Evolutionary conservation across 2,888 invertebrate species (phyloP).

Genomic region (Hyposoter dolosus): DNA sequence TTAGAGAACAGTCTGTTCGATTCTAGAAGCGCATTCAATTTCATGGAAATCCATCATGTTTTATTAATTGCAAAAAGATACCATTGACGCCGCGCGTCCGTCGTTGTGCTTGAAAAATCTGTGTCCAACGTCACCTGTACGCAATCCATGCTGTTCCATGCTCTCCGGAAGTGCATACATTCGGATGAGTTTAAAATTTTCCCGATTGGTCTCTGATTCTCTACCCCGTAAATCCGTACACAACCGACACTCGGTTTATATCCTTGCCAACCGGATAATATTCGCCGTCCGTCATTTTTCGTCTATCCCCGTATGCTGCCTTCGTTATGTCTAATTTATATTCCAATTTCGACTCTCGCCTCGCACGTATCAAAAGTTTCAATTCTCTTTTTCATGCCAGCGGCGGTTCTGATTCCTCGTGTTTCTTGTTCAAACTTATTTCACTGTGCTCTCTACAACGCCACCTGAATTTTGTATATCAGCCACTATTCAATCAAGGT

Average conservation of each 20-base stretch:
- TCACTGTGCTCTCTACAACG: slow-evolving; percentile 8
- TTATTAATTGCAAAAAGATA: background rate
- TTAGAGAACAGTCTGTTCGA: background rate
- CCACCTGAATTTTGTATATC: slow-evolving; percentile 74
- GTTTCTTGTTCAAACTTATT: slow-evolving; percentile 45
- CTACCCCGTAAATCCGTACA: background rate
- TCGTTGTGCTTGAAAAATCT: background rate
- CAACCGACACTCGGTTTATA: background rate
- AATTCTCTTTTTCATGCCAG: slow-evolving; percentile 66
- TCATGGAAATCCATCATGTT: background rate
- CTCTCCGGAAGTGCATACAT: slow-evolving; percentile 3
- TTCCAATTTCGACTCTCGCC: slow-evolving; percentile 57
- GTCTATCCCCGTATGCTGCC: background rate
- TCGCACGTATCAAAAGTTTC: slow-evolving; percentile 31
- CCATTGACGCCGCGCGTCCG: background rate
- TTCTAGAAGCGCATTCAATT: background rate
- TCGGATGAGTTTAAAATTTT: slow-evolving; percentile 15
- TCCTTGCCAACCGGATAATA: slow-evolving; percentile 4
- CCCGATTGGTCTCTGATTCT: background rate
- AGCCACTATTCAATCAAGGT: slow-evolving; percentile 81
- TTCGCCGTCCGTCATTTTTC: background rate
- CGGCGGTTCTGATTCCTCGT: background rate
- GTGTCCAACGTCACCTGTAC: background rate
- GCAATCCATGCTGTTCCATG: background rate
- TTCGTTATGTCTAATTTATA: slow-evolving; percentile 77